phyloP scores from a whole-genome alignment of 2,888 invertebrate species.

The Plagodis pulveraria region DNA sequence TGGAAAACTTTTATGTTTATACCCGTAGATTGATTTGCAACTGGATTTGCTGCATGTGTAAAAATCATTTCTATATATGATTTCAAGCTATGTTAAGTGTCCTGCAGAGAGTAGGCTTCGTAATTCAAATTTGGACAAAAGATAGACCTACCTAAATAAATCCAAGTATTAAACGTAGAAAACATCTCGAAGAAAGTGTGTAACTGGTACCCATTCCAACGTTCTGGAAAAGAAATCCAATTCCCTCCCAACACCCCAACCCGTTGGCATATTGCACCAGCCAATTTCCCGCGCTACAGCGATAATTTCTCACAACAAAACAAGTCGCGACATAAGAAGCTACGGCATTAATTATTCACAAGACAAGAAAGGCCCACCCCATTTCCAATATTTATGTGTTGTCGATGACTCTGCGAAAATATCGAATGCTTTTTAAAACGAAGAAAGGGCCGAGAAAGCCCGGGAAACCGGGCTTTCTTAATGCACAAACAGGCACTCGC shows the following conservation, averaged over 20 bases:
- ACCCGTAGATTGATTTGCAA: too few relatives aligned
- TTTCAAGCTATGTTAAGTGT: too few relatives aligned
- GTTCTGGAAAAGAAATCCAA: constrained; percentile 2
- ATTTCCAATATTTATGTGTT: constrained; percentile 86
- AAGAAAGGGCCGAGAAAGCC: constrained; percentile 83
- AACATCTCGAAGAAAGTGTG: background rate
- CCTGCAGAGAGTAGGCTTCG: too few relatives aligned
- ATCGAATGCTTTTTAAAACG: constrained; percentile 84
- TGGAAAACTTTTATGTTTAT: too few relatives aligned
- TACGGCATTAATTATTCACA: constrained; percentile 81
- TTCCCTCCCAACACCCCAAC: constrained; percentile 33
- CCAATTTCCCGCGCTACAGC: constrained; percentile 58
- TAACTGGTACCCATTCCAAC: background rate
- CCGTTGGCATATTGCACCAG: constrained; percentile 45
- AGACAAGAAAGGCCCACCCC: constrained; percentile 83
- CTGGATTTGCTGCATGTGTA: too few relatives aligned
- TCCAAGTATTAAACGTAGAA: background rate
- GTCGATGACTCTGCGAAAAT: constrained; percentile 84
- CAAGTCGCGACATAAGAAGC: constrained; percentile 76
- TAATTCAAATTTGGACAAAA: too few relatives aligned
- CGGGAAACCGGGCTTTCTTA: constrained; percentile 80
- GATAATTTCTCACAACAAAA: constrained; percentile 76
- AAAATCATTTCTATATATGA: too few relatives aligned
- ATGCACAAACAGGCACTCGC: constrained; percentile 82
- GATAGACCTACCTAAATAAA: too few relatives aligned